Evolutionary conservation across 2,113 vertebrate species (phyloP).

Genomic region (Thalassarche chlororhynchos): DNA sequence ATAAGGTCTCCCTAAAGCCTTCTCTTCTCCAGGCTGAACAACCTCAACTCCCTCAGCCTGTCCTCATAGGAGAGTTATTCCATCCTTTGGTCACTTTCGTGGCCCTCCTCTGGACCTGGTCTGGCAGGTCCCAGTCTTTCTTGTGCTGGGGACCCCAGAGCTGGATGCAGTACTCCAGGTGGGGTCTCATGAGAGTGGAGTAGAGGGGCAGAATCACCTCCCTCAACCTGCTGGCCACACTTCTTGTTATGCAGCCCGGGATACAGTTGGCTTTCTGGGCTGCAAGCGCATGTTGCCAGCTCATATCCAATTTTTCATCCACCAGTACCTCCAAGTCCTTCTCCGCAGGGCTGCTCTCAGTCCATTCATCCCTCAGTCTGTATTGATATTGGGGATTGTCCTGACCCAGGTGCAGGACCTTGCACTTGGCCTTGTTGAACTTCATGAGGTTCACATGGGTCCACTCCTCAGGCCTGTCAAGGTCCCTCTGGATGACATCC

Average conservation of each 20-base stretch:
- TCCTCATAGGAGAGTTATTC: background rate
- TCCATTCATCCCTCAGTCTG: no score
- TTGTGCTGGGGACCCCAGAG: background rate
- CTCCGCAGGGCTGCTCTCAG: background rate
- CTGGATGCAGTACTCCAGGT: background rate
- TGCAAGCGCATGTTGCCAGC: no score
- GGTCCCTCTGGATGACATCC: background rate
- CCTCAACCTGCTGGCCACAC: background rate
- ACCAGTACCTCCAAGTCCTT: background rate
- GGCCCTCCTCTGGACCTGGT: background rate
- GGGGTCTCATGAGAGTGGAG: background rate
- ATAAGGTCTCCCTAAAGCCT: accelerated
- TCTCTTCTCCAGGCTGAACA: background rate
- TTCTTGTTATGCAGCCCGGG: background rate
- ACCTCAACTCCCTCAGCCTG: background rate
- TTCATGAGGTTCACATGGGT: background rate
- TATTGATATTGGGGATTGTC: no score
- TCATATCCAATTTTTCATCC: no score
- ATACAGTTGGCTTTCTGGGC: background rate
- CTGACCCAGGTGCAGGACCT: background rate
- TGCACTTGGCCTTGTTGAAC: background rate
- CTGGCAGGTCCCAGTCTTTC: no score
- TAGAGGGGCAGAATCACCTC: background rate
- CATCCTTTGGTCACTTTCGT: background rate
- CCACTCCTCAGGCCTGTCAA: background rate